A percentile compares a stretch with the other conserved stretches of the same genome.
Evolutionary conservation across 2,113 vertebrate genomes (phyloP).

Genomic region (Peucedramus taeniatus): DNA sequence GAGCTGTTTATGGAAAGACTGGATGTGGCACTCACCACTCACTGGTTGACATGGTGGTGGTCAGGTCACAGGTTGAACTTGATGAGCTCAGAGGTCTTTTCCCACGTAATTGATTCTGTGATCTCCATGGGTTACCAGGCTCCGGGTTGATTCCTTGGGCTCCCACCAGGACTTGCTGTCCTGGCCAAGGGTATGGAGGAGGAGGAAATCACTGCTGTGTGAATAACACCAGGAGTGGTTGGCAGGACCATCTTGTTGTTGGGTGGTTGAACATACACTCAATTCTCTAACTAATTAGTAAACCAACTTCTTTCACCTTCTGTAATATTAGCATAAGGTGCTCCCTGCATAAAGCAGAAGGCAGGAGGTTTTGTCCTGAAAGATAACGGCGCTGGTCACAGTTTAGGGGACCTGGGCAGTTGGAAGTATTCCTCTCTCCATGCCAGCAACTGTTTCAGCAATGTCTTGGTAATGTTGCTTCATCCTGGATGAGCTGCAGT

Average conservation of each 20-base stretch:
- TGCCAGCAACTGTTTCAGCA: background rate
- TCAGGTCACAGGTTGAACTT: background rate
- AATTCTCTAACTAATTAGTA: background rate
- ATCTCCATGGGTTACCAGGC: accelerated
- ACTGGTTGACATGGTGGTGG: background rate
- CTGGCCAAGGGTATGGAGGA: background rate
- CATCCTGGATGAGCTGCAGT: background rate
- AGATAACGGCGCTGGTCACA: background rate
- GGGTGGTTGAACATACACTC: background rate
- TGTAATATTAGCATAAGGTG: background rate
- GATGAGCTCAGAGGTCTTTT: background rate
- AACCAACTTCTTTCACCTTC: background rate
- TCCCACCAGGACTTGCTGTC: accelerated
- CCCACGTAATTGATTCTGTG: background rate
- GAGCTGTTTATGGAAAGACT: background rate
- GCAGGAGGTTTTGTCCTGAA: background rate
- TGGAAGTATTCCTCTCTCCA: background rate
- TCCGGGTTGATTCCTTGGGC: accelerated
- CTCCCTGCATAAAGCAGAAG: background rate
- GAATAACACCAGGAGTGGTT: background rate
- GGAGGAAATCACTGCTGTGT: background rate
- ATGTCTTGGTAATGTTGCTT: background rate
- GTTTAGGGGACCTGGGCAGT: background rate
- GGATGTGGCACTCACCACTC: background rate
- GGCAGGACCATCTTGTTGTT: background rate